Conservation (phyloP, 2,113 vertebrate genomes). For the Coptodon bakossiorum region DNA sequence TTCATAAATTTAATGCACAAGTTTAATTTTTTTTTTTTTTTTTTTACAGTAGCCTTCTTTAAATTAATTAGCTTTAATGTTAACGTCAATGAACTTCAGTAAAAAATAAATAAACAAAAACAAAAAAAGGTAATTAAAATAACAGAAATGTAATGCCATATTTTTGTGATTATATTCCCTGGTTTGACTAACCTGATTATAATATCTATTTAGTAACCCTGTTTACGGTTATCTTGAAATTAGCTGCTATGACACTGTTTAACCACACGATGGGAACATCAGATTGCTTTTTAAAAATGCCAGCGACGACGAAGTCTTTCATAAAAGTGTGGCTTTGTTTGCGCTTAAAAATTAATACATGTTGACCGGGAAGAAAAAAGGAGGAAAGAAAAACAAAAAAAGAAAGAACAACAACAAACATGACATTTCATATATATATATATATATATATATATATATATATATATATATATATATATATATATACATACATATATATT, state of each 20-base stretch:
- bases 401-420: not conserved
- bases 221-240: not conserved
- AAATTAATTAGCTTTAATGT: not conserved
- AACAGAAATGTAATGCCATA: not conserved
- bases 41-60: not conserved
- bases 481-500: no score
- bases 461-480: no score
- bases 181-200: not conserved
- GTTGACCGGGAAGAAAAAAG: not conserved
- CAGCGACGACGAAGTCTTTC: not conserved
- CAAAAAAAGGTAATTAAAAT: not conserved
- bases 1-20: not conserved
- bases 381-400: not conserved
- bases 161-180: not conserved
- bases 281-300: not conserved
- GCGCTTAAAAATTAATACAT: not conserved
- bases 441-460: no score
- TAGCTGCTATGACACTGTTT: not conserved
- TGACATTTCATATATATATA: not conserved
- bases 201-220: not conserved
- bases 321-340: not conserved
- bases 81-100: not conserved
- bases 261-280: not conserved
- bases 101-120: not conserved
- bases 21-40: rapidly evolving